phyloP scores from a whole-genome alignment of 2,888 invertebrate genomes.

The Byasa hedistus region DNA sequence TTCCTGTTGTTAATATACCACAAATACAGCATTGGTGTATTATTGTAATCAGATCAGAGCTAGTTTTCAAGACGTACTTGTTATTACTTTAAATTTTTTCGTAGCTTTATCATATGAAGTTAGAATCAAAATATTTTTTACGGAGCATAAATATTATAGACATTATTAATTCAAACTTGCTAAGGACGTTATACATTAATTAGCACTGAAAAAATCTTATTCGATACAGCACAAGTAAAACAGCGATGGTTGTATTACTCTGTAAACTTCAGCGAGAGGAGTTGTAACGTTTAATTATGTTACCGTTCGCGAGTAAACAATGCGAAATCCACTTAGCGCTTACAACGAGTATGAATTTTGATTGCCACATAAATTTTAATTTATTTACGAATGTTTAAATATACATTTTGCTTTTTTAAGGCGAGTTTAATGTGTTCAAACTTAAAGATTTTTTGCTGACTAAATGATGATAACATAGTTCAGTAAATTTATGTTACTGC shows the following conservation, averaged over 20 bases:
- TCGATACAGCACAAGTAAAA: conserved; percentile 21
- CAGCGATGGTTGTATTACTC: conserved; percentile 27
- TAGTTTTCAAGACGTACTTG: too few relatives aligned
- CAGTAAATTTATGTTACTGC: too few relatives aligned
- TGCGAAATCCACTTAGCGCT: conserved; percentile 40
- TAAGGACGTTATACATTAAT: conserved; percentile 26
- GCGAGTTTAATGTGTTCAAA: not conserved
- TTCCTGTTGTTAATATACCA: too few relatives aligned
- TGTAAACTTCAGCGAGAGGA: conserved; percentile 36
- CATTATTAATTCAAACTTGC: too few relatives aligned
- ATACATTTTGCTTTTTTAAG: not conserved
- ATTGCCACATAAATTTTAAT: conserved; percentile 17
- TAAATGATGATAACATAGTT: too few relatives aligned
- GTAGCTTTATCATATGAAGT: too few relatives aligned
- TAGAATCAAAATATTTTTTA: too few relatives aligned
- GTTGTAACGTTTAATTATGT: conserved; percentile 47
- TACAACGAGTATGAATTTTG: conserved; percentile 27
- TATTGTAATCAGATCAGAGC: too few relatives aligned
- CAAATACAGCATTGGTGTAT: too few relatives aligned
- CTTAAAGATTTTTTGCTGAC: too few relatives aligned
- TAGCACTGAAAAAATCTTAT: conserved; percentile 21
- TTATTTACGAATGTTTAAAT: conserved; percentile 7
- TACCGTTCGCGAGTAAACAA: conserved; percentile 41
- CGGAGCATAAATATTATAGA: too few relatives aligned
- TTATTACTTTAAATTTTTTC: too few relatives aligned